Base-by-base conservation (phyloP, 2,797 vertebrate species). In the Coreius guichenoti region DNA sequence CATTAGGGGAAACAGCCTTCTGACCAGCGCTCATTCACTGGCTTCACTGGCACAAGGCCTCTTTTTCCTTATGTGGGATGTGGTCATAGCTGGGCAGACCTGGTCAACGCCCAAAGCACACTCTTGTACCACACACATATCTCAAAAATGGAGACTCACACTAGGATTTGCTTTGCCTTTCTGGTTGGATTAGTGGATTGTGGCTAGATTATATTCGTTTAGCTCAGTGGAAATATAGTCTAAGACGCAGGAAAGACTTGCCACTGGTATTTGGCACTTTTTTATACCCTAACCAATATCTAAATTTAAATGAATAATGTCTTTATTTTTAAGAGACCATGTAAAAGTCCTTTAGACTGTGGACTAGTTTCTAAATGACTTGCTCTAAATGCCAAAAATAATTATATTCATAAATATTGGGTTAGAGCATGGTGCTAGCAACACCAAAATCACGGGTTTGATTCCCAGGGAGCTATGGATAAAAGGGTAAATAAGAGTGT, bases 41-140 rank as follows among this genome's bases (percentile, higher is more conserved):
- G 29, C 61, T 76, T 69, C 39, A 73, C 78, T 84, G 72, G 79
- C 43, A 87, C 83, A 82, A 87, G 74, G 73, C 26, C 31, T 61
- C 58, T 54, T 86, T 87, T 74, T 88, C 86, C 56, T 82, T 54
- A 78, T 74, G 79, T 80, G 70, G 87, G 79, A 85, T 90, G 79
- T 83, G 79, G 78, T 58, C 76, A 82, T 63, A 56, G 45, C 36
- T 82, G 54, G 9, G 4, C 80, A 73, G 54, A 69, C 76, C 45
- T 29, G 63, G 76, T 87, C 65, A 85, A 86, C 45, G 23, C 67
- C 78, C 65, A 83, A 80, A 84, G 82, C 29, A 81, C 84, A 86
- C 83, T 86, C 63, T 84, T 67, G 83, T 51, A 56, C 83, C 84
- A 76, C 81, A 83, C 54, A 70, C n/a, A 75, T 29, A 61, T 83